Base-by-base conservation (phyloP, 2,113 vertebrate genomes). In the Dasyornis broadbenti region DNA sequence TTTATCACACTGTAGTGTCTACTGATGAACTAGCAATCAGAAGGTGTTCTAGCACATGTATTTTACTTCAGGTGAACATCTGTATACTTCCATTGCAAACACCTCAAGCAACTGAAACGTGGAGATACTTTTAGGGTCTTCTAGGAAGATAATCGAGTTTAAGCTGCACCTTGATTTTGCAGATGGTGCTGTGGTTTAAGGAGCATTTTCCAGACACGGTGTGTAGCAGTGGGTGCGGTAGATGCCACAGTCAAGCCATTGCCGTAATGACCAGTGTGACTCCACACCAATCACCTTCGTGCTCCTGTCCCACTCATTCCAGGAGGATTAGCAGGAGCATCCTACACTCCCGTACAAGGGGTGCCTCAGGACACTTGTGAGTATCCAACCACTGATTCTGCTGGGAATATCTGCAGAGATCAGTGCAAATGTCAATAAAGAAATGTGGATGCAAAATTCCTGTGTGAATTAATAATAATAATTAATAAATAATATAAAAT, bases 191-290 rank as follows among this genome's bases (percentile, higher is more conserved):
- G 9, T 2, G 9, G 52, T 8, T 61, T 60, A 68, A 63, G 40
- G 10, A 63, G 11, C 14, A 3, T 12, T 75, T 84, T 71, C 20
- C 44, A 33, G 27, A 16, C 19, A 18, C 24, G 83, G 11, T 18
- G 9, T 42, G 30, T 39, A 50, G 59, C 35, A 45, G 31, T 14
- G 24, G 19, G 6, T 23, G 31, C 45, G 50, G 18, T 6, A 23
- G 15, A 45, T 31, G 22, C 31, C 53, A 21, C 16, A 72, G 8
- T 31, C 7, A 57, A 65, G 10, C 5, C 37, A 39, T 18, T 77
- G 26, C 39, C 16, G 20, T 22, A 23, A 11, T 16, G 17, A 22
- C 7, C 33, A 72, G 10, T 0, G 0, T 13, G 40, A 37, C 14
- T 65, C 27, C 64, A n/a, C 21, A 50, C 6, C 39, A n/a, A 6